A percentile compares a stretch with the other conserved stretches of the same genome.
These are phyloP conservation scores for Rhinichthys klamathensis DNA, from an alignment of 2,113 vertebrate genomes.

Conservation along the genomic window DNA sequence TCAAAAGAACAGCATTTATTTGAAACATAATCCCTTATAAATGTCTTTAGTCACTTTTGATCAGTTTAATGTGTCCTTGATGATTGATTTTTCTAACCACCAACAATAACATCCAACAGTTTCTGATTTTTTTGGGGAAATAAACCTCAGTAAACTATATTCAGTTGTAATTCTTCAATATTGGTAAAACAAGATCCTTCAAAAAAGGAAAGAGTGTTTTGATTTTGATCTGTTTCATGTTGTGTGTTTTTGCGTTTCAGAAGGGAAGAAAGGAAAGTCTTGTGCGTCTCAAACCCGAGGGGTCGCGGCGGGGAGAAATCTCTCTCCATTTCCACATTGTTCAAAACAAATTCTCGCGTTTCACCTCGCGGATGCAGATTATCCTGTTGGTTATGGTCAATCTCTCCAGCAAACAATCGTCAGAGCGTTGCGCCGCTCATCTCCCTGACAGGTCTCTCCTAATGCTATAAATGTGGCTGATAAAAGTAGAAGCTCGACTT, in stretches of 20 bases:
- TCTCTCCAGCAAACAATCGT: constrained; percentile 47
- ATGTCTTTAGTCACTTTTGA: not conserved
- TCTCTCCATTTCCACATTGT: constrained; percentile 35
- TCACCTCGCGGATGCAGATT: constrained; percentile 36
- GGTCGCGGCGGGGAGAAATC: not conserved
- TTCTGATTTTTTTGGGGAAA: not conserved
- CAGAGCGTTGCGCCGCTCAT: too few relatives aligned
- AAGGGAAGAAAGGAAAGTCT: not conserved
- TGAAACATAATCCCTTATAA: not conserved
- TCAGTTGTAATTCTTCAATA: not conserved
- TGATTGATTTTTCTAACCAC: too few relatives aligned
- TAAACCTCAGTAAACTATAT: not conserved
- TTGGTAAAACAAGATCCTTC: constrained; percentile 58
- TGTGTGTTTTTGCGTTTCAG: not conserved
- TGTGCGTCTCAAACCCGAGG: not conserved
- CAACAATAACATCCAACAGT: not conserved
- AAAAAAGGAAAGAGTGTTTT: constrained; percentile 62
- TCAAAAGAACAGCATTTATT: not conserved
- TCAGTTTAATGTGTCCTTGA: not conserved
- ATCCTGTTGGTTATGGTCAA: constrained; percentile 57
- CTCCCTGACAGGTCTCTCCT: constrained; percentile 64
- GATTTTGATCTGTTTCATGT: not conserved
- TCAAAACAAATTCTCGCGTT: constrained; percentile 30
- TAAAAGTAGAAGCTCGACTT: constrained; percentile 60
- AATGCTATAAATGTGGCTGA: constrained; percentile 64